These are phyloP conservation scores for Ceriagrion tenellum DNA, from an alignment of 2,888 invertebrate species.

Conservation along the genomic window DNA sequence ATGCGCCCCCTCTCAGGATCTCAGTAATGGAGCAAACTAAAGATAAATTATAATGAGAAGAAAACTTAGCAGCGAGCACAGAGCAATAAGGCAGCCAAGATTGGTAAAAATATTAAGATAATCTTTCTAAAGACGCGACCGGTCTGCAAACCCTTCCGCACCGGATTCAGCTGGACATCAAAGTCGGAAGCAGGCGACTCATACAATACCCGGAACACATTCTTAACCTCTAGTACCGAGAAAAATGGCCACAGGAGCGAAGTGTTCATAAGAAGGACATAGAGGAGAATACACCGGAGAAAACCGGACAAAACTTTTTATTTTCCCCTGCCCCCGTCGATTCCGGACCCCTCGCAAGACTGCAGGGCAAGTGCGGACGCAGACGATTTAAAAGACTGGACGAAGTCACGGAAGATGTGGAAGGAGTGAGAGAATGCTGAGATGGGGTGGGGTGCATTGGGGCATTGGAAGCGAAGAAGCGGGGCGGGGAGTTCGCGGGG, in stretches of 20 bases:
- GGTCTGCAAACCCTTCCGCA: background rate
- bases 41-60: no score
- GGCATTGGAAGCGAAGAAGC: background rate
- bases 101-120: no score
- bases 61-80: no score
- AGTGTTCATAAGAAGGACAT: background rate
- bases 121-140: no score
- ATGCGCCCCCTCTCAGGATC: no score
- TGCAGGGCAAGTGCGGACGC: background rate
- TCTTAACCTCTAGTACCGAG: background rate
- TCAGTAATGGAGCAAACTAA: no score
- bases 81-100: no score
- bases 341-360: background rate
- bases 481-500: conserved; percentile 70
- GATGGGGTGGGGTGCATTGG: background rate
- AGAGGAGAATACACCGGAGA: background rate
- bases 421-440: background rate
- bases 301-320: background rate
- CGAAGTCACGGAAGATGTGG: background rate
- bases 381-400: background rate
- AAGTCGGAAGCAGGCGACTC: background rate
- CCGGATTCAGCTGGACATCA: background rate
- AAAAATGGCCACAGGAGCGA: background rate
- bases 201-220: background rate
- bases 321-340: background rate